Base-by-base conservation (phyloP, 2,888 invertebrate species). In the Oligia latruncula region DNA sequence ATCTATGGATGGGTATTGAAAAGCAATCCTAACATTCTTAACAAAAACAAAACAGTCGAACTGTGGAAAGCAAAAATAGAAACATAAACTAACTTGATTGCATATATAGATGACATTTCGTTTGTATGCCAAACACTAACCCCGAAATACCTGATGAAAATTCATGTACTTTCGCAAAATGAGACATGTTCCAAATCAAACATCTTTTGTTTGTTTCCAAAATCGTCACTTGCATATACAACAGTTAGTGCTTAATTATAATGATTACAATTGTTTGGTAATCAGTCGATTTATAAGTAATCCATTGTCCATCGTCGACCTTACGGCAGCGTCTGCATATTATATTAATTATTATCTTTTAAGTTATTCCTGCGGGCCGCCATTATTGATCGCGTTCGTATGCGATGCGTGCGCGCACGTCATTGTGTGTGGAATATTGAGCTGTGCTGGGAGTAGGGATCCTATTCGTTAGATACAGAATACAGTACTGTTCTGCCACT, bases 271-370 rank as follows among this genome's bases (percentile, higher is more conserved):
- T 88, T 86, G 86, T 88, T 86, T 89, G 84, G 60, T 88, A 86
- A 88, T 88, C 81, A 84, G 74, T 74, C 52, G 71, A 76, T 78
- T 85, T 78, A 80, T 84, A 82, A 80, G 65, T 81, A 81, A 89
- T 87, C 90, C 84, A 90, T 89, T 90, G 90, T 90, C 78, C 81
- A 77, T 65, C n/a, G 80, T 29, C 75, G 87, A 82, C 87, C 88
- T 86, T 78, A 84, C 49, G 62, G 74, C 80, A 72, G 82, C 71
- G 87, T 82, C 80, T 86, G 88, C 87, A 89, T 90, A 90, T 88
- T 84, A 90, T 89, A 89, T 89, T 90, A 89, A 88, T 87, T 87
- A 83, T 89, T 90, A 90, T 90, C 82, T 87, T 87, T 86, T 90
- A 86, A 90, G 79, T 87, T 90, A 91, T 90, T 88, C 88, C 77